Evolutionary conservation across 2,888 invertebrate species (phyloP), one percentile per base, ranked within the genome.

Genomic region (Drymonia ruficornis): DNA sequence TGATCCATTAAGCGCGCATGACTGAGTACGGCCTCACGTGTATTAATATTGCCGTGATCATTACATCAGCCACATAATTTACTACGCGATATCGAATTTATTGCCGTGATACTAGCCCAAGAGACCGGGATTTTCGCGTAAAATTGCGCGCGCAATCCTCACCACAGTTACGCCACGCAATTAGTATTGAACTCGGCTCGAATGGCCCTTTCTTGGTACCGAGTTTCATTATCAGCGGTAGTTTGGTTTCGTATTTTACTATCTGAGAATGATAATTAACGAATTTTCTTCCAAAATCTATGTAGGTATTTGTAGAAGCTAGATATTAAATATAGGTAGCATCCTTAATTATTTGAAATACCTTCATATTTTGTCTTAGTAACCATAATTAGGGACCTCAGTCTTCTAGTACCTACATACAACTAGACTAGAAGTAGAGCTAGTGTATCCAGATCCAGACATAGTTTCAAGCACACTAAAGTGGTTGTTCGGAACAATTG

Each of bases 1-100:
- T n/a, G 15, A 49, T 18, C 52, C 40, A 52, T 58, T 55, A 55
- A 54, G 52, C 49, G 53, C 48, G 55, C 51, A 48, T 62, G 63
- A 63, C 56, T 63, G 56, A 56, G 55, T 49, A 49, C 36, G 49
- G 55, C 56, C 49, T 51, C 56, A 9, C 19, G 44, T 53, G 56
- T 54, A 63, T 56, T 59, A 78, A 72, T 74, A 75, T 69, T 64
- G 61, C 69, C 66, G 59, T 56, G 56, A 71, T 71, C 67, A 75
- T 76, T 67, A 74, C 68, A 74, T 73, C 73, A 71, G 70, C 77
- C 67, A 65, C 68, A 76, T 76, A 79, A 78, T 80, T 78, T 76
- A 74, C 60, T 62, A 61, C 63, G 53, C 53, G 65, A 70, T 74
- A 71, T 64, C 62, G 49, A 65, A 73, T 72, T 68, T 74, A 74